Conservation (phyloP, 1,140 invertebrate genomes). For the Drosophila nasuta region DNA sequence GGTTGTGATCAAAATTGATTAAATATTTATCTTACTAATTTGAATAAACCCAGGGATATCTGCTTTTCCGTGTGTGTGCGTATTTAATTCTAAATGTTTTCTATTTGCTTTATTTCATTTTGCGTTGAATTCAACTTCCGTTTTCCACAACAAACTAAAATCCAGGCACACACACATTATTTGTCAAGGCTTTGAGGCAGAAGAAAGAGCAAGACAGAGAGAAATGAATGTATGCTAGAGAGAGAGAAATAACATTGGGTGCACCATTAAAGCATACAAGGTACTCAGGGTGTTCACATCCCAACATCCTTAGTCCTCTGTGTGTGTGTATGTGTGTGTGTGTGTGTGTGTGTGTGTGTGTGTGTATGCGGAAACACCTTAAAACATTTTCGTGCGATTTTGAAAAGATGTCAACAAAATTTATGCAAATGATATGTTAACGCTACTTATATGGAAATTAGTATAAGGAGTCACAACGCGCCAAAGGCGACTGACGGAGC, state of each 20-base stretch:
- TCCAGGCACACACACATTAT: slow-evolving; percentile 28
- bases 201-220: slow-evolving; percentile 12
- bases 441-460: slow-evolving; percentile 84
- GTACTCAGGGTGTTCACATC: slow-evolving; percentile 15
- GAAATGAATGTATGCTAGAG: background rate
- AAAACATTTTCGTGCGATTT: slow-evolving; percentile 83
- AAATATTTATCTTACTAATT: slow-evolving; percentile 33
- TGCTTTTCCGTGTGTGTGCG: background rate
- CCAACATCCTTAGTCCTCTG: slow-evolving; percentile 24
- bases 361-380: slow-evolving; percentile 65
- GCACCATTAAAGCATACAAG: slow-evolving; percentile 33
- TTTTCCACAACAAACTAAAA: slow-evolving; percentile 34
- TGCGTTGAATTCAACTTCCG: slow-evolving; percentile 35
- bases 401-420: slow-evolving; percentile 84
- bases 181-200: slow-evolving; percentile 35
- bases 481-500: slow-evolving; percentile 62
- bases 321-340: slow-evolving; percentile 34
- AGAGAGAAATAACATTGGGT: background rate
- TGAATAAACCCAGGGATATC: slow-evolving; percentile 17
- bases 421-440: slow-evolving; percentile 84
- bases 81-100: slow-evolving; percentile 34
- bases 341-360: slow-evolving; percentile 35
- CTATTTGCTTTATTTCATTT: slow-evolving; percentile 43
- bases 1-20: slow-evolving; percentile 16
- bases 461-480: slow-evolving; percentile 81